A percentile compares a stretch with the other conserved stretches of the same genome.
These are phyloP conservation scores for Nomada hirtipes DNA, from an alignment of 2,888 invertebrate species.

Conservation along the genomic window DNA sequence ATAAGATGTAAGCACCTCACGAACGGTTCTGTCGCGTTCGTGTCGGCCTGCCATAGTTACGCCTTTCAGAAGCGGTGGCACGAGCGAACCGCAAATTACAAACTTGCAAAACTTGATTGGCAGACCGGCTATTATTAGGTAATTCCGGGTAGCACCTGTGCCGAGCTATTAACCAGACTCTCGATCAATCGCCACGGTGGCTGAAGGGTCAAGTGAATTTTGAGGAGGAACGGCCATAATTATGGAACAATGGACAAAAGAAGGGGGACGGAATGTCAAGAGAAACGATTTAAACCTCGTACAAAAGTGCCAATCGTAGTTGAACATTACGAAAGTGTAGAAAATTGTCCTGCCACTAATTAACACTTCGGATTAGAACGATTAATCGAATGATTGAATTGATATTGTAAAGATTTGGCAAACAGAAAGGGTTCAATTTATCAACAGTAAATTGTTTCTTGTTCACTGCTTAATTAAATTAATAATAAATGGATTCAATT, in stretches of 20 bases:
- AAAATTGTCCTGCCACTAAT: slow-evolving; percentile 4
- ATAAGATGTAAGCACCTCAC: slow-evolving; percentile 13
- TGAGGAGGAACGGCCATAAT: slow-evolving; percentile 20
- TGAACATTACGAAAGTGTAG: not conserved
- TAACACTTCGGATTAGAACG: not conserved
- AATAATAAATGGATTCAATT: too few relatives aligned
- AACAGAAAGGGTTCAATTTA: too few relatives aligned
- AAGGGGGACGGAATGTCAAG: too few relatives aligned
- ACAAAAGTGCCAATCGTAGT: not conserved
- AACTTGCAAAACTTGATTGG: slow-evolving; percentile 53
- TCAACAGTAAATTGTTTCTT: too few relatives aligned
- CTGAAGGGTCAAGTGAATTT: slow-evolving; percentile 46
- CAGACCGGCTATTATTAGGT: slow-evolving; percentile 44
- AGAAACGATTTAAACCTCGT: not conserved
- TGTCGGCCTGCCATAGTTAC: slow-evolving; percentile 18
- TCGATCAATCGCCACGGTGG: slow-evolving; percentile 46
- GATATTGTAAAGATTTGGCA: too few relatives aligned
- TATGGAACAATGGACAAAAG: not conserved
- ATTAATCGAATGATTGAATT: not conserved
- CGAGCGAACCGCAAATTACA: slow-evolving; percentile 48
- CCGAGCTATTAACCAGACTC: slow-evolving; percentile 34
- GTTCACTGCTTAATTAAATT: too few relatives aligned
- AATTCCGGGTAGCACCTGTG: slow-evolving; percentile 57
- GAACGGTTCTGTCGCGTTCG: not conserved
- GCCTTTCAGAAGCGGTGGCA: slow-evolving; percentile 27